These are phyloP conservation scores for Melieria crassipennis DNA, from an alignment of 2,888 invertebrate species.

Conservation along the genomic window DNA sequence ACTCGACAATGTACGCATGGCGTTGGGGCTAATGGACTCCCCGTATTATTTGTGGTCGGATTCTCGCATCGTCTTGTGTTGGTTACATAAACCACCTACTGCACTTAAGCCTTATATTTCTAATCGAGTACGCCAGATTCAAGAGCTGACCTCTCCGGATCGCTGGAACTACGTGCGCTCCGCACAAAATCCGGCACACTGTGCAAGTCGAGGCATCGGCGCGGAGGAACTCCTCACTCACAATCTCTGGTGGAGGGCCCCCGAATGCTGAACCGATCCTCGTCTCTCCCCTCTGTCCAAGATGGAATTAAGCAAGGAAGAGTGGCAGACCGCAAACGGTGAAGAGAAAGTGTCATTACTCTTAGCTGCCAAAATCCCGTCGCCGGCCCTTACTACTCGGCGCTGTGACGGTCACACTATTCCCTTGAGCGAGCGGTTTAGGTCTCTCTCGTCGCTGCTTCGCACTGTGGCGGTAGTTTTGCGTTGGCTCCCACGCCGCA, in stretches of 20 bases:
- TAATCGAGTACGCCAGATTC: slow-evolving; percentile 7
- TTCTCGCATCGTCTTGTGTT: slow-evolving; percentile 4
- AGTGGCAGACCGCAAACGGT: neutral
- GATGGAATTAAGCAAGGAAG: neutral
- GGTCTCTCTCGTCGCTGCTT: neutral
- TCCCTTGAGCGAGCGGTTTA: neutral
- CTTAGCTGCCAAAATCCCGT: neutral
- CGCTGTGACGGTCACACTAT: neutral
- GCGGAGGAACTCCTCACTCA: neutral
- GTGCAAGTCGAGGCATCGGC: slow-evolving; percentile 5
- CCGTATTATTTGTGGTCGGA: slow-evolving; percentile 13
- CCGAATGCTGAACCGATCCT: neutral
- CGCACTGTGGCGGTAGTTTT: neutral
- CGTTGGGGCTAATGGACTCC: neutral
- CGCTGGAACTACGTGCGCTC: slow-evolving; percentile 9
- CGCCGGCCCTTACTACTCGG: neutral
- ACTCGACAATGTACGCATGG: neutral
- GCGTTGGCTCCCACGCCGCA: no score
- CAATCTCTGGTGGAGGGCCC: slow-evolving; percentile 1
- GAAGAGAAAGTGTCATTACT: neutral
- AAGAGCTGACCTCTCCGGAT: slow-evolving; percentile 1
- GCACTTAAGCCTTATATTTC: slow-evolving; percentile 1
- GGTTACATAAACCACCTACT: neutral
- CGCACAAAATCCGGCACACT: slow-evolving; percentile 13
- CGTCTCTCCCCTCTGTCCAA: neutral